Conservation (phyloP, 2,113 vertebrate genomes). For the Strix aluco region DNA sequence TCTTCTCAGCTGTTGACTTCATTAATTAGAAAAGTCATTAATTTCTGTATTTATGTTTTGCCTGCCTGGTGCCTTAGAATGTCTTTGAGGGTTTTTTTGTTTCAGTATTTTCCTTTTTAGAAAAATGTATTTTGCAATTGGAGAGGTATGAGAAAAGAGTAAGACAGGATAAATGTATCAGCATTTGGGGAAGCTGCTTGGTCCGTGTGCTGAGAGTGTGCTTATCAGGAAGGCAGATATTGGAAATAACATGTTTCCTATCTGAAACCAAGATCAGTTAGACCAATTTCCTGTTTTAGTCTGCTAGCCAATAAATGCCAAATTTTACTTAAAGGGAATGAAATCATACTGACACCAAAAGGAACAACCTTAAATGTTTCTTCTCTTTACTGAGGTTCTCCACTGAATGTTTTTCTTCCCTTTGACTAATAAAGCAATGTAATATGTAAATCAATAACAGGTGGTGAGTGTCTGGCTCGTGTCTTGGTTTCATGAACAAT, state of each 20-base stretch:
- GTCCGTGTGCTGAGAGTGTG: fast-evolving
- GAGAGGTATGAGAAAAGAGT: neutral
- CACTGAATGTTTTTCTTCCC: neutral
- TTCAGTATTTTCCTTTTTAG: neutral
- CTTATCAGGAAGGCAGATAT: neutral
- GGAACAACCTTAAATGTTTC: neutral
- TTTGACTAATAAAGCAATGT: neutral
- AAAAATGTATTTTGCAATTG: neutral
- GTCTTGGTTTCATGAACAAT: neutral
- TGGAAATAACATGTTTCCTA: neutral
- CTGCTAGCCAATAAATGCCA: neutral
- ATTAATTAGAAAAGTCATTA: neutral
- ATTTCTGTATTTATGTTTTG: neutral
- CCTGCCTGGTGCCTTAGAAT: neutral
- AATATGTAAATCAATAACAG: neutral
- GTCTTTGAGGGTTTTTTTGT: neutral
- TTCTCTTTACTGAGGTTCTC: neutral
- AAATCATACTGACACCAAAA: neutral
- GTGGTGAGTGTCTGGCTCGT: neutral
- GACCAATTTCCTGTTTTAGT: neutral
- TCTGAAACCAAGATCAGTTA: neutral
- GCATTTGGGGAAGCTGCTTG: neutral
- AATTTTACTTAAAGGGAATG: neutral
- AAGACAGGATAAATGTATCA: neutral
- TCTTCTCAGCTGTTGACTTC: neutral